These are phyloP conservation scores for Apis dorsata DNA, from an alignment of 1,140 invertebrate genomes.

Conservation along the genomic window DNA sequence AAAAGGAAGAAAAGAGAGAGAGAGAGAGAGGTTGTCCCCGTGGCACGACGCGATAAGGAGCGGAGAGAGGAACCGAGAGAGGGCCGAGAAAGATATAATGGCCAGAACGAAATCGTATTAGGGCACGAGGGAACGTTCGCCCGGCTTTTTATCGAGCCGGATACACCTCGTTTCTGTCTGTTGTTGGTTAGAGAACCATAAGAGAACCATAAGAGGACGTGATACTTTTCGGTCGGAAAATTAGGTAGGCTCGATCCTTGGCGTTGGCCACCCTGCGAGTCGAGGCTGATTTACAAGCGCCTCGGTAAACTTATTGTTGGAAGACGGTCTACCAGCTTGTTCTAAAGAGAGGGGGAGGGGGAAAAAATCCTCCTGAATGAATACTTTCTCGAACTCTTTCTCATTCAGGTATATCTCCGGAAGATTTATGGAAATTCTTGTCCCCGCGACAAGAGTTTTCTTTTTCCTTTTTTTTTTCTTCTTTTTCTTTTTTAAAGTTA, in stretches of 20 bases:
- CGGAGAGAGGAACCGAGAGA: neutral
- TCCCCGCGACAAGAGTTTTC: no score
- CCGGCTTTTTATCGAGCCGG: conserved; percentile 71
- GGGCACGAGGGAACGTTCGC: conserved; percentile 68
- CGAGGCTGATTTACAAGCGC: conserved; percentile 22
- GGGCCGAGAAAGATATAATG: conserved; percentile 68
- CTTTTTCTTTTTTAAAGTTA: no score
- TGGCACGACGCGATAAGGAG: conserved; percentile 71
- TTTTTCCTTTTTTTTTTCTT: no score
- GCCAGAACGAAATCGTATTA: conserved; percentile 76
- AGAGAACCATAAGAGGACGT: neutral
- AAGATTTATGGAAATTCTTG: conserved; percentile 21
- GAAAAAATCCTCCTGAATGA: neutral
- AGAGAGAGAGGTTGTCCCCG: conserved; percentile 53
- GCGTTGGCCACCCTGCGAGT: conserved; percentile 34
- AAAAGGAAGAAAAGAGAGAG: conserved; percentile 34
- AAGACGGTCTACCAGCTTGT: conserved; percentile 1
- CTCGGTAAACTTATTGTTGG: conserved; percentile 9
- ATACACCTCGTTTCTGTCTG: conserved; percentile 62
- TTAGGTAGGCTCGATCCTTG: conserved; percentile 33
- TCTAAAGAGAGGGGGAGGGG: neutral
- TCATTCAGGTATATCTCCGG: neutral
- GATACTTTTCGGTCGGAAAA: conserved; percentile 5
- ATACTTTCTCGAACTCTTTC: neutral
- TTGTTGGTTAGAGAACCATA: conserved; percentile 16